Base-by-base conservation (phyloP, 1,140 invertebrate species). In the Pentalonia nigronervosa region DNA sequence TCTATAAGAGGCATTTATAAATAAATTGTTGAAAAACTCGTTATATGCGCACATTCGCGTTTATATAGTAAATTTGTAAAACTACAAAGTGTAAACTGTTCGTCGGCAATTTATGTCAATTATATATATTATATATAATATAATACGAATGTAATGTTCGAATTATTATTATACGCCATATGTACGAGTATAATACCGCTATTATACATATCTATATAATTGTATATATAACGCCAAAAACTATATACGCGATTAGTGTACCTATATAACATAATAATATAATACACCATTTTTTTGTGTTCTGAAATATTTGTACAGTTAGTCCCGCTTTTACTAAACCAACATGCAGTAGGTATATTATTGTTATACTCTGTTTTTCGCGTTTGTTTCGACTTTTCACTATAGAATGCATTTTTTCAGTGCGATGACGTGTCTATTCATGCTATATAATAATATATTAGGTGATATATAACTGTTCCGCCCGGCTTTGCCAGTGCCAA, bases 151-250 rank as follows among this genome's bases (percentile, higher is more conserved):
- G 50, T 30, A 88, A 88, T 21, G 86, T 88, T 47, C 4, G 86
- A 88, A 88, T 88, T 88, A 88, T 88, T 88, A 50, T 88, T 88
- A 21, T 88, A 88, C 45, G 6, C 47, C 86, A 88, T 48, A 47
- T 34, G 47, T 34, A 88, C 86, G n/a, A 88, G 30, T 50, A 88
- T n/a, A 48, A 45, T 86, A 86, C 41, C 34, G 36, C 81, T 83
- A 83, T 83, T 83, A 76, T 76, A 76, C 20, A 23, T 83, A 83
- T 23, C 36, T 83, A 36, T 83, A 41, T 81, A 81, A 76, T 34
- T 34, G 3, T 76, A 76, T 20, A 36, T 84, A 84, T 86, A 86
- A 86, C 47, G 81, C 23, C 34, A 41, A 83, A 36, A 83, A 83
- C 34, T 36, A 36, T 83, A 41, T 36, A 36, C 60, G n/a, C n/a